Percentiles rank a stretch among this genome's conserved stretches.
phyloP scores from a whole-genome alignment of 2,888 invertebrate genomes.

The Leptopterna dolabrata region DNA sequence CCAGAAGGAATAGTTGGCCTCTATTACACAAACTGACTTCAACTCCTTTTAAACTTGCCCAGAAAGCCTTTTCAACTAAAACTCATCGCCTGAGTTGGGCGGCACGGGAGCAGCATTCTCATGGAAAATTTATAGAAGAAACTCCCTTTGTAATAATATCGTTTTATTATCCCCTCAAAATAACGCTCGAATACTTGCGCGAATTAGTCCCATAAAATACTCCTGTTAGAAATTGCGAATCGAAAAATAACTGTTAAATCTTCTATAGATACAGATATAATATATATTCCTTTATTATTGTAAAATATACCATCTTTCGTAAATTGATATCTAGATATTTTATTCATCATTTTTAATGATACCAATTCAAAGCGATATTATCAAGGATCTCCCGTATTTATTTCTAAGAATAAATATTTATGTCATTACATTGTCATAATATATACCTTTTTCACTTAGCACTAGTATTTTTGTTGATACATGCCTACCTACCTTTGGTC shows the following conservation, averaged over 20 bases:
- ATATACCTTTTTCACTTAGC: background rate
- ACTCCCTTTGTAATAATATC: no score
- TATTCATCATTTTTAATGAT: background rate
- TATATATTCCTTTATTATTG: background rate
- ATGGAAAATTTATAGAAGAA: background rate
- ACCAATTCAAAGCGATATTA: background rate
- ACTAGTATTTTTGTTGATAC: no score
- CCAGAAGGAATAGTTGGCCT: background rate
- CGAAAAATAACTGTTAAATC: background rate
- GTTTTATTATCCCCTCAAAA: no score
- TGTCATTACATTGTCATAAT: background rate
- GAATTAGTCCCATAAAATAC: background rate
- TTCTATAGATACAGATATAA: background rate
- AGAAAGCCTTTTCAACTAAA: background rate
- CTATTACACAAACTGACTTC: background rate
- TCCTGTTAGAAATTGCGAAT: background rate
- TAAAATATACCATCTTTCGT: background rate
- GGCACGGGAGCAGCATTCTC: background rate
- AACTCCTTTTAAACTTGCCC: background rate
- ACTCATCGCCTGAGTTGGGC: background rate
- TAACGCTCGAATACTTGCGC: background rate
- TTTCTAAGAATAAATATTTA: background rate
- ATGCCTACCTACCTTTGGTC: background rate
- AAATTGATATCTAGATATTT: background rate
- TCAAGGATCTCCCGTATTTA: background rate